These are phyloP conservation scores for Mycalesis mineus DNA, from an alignment of 2,888 invertebrate genomes.

Conservation along the genomic window DNA sequence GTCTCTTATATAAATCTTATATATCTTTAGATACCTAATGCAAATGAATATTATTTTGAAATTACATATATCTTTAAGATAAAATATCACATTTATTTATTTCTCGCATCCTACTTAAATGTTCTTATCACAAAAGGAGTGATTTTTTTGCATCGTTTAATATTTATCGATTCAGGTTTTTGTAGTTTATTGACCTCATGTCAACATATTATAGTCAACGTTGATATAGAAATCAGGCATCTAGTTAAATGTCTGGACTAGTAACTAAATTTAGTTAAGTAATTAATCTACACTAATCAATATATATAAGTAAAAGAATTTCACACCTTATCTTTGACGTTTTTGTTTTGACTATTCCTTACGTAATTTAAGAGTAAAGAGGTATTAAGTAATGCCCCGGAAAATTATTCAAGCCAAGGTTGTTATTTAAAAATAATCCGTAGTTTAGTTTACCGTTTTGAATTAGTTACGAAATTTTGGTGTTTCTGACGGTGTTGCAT, in stretches of 20 bases:
- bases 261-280: too few species aligned
- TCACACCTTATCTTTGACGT: too few species aligned
- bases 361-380: background rate
- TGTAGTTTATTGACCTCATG: constrained; percentile 29
- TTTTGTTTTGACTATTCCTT: constrained; percentile 17
- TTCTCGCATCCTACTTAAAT: constrained; percentile 3
- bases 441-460: background rate
- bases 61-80: background rate
- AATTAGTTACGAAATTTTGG: background rate
- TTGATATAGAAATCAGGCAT: constrained; percentile 31
- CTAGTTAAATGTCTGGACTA: constrained; percentile 26
- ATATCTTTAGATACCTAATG: too few species aligned
- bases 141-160: background rate
- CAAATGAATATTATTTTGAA: too few species aligned
- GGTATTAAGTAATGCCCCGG: background rate
- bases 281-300: too few species aligned
- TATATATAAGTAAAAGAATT: too few species aligned
- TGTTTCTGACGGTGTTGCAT: background rate
- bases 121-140: constrained; percentile 13
- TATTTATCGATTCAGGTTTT: constrained; percentile 22
- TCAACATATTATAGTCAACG: constrained; percentile 22
- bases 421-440: background rate
- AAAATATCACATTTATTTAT: background rate
- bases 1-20: too few species aligned
- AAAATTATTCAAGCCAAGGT: background rate